Evolutionary conservation across 2,113 vertebrate species (phyloP).

Genomic region (Bucco capensis): DNA sequence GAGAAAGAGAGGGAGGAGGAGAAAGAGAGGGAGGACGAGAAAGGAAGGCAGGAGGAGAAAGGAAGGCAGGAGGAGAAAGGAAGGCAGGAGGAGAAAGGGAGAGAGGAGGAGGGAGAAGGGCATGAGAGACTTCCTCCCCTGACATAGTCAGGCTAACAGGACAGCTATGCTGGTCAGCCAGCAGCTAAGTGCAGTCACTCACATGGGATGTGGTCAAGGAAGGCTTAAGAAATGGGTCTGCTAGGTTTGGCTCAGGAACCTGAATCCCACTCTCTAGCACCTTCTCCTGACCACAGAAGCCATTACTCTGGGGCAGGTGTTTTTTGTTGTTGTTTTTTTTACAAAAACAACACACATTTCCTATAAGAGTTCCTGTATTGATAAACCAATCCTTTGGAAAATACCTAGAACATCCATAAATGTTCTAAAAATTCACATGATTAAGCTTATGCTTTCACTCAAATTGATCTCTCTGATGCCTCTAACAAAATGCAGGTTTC

Average conservation of each 20-base stretch:
- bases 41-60: too few relatives aligned
- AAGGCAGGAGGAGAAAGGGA: too few relatives aligned
- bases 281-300: not conserved
- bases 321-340: too few relatives aligned
- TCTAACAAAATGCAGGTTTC: conserved; percentile 29
- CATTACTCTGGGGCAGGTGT: not conserved
- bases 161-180: not conserved
- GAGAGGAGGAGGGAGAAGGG: not conserved
- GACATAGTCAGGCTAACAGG: not conserved
- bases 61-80: too few relatives aligned
- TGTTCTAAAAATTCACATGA: not conserved
- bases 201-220: not conserved
- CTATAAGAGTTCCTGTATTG: not conserved
- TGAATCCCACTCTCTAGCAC: not conserved
- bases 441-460: conserved; percentile 7
- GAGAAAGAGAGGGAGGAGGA: too few relatives aligned
- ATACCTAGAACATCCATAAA: not conserved
- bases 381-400: not conserved
- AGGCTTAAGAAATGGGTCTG: not conserved
- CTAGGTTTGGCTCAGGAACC: not conserved
- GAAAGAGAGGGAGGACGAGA: too few relatives aligned
- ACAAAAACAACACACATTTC: not conserved
- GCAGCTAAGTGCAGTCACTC: not conserved
- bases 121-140: not conserved
- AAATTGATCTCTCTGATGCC: conserved; percentile 2